Evolutionary conservation across 1,140 invertebrate genomes (phyloP).

Genomic region (Drosophila kanapiae): DNA sequence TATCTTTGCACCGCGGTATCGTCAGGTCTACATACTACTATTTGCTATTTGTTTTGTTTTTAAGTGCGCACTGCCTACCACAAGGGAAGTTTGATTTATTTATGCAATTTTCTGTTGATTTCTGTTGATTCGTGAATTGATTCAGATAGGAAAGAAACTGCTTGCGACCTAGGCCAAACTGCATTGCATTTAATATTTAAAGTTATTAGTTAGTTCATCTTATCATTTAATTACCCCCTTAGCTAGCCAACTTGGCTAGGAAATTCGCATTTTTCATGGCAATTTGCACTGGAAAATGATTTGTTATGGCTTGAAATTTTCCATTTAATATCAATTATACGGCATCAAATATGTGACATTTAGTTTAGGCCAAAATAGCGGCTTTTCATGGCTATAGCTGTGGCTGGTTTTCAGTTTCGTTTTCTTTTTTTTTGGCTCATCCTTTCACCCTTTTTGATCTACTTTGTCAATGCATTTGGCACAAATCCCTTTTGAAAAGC

Average conservation of each 20-base stretch:
- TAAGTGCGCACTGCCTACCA: slow-evolving; percentile 40
- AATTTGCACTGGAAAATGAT: slow-evolving; percentile 56
- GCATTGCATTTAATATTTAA: slow-evolving; percentile 11
- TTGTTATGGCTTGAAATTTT: slow-evolving; percentile 55
- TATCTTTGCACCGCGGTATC: slow-evolving; percentile 27
- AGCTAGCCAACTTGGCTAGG: neutral
- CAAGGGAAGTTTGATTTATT: slow-evolving; percentile 60
- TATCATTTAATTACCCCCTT: neutral
- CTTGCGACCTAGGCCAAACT: slow-evolving; percentile 54
- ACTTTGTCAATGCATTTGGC: slow-evolving; percentile 55
- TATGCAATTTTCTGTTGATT: slow-evolving; percentile 5
- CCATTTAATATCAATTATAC: slow-evolving; percentile 48
- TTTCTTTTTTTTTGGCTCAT: slow-evolving; percentile 20
- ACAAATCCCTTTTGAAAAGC: slow-evolving; percentile 51
- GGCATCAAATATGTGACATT: slow-evolving; percentile 22
- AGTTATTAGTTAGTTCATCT: neutral
- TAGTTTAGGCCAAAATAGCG: slow-evolving; percentile 5
- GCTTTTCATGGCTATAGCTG: slow-evolving; percentile 5
- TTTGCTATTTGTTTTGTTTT: neutral
- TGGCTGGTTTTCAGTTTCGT: neutral
- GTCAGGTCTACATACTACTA: neutral
- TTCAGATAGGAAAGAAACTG: neutral
- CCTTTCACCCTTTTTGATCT: slow-evolving; percentile 46
- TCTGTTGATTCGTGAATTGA: slow-evolving; percentile 6
- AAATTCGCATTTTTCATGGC: slow-evolving; percentile 11